phyloP scores from a whole-genome alignment of 2,888 invertebrate genomes.

The Strigamia crassipes region DNA sequence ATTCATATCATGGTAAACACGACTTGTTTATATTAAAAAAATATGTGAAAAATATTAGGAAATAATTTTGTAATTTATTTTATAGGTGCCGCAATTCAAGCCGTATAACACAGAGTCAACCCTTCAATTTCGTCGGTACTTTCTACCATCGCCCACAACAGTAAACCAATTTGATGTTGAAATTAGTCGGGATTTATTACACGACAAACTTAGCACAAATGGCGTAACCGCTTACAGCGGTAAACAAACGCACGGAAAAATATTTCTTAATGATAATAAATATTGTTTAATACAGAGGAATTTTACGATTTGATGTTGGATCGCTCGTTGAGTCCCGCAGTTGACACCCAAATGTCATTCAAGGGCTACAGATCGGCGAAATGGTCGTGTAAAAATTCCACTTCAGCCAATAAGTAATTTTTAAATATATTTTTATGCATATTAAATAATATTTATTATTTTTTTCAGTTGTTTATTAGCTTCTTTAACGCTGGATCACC shows the following conservation, averaged over 20 bases:
- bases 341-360: background rate
- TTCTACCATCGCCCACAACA: background rate
- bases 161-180: conserved; percentile 27
- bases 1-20: conserved; percentile 27
- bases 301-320: conserved; percentile 44
- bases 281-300: conserved; percentile 36
- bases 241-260: no score
- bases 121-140: background rate
- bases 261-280: no score
- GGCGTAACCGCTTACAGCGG: background rate
- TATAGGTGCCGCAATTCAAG: background rate
- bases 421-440: background rate
- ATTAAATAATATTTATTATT: background rate
- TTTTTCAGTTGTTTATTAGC: conserved; percentile 29
- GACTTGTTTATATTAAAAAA: no score
- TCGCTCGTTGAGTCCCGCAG: conserved; percentile 43
- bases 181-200: background rate
- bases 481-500: conserved; percentile 31
- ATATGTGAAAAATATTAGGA: background rate
- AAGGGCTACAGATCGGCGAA: conserved; percentile 17
- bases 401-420: conserved; percentile 15
- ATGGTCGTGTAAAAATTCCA: conserved; percentile 45
- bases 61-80: background rate
- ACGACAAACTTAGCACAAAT: background rate
- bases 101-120: background rate